Evolutionary conservation across 2,797 vertebrate species (phyloP), one percentile per base, ranked within the genome.

Genomic region (Semaprochilodus insignis): DNA sequence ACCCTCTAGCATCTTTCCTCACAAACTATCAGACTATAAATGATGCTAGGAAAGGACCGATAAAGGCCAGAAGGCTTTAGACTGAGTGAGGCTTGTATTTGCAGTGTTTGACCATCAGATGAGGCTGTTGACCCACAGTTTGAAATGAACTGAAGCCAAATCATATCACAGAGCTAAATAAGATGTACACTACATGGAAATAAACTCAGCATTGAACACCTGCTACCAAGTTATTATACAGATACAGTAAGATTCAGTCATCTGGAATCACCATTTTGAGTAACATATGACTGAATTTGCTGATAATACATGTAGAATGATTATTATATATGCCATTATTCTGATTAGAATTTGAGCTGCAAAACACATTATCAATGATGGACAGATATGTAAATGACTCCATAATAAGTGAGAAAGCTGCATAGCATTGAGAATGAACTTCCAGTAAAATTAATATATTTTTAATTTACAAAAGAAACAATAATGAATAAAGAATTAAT

Each of bases 41-140:
- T 66, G 63, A 54, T 34, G 36, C 44, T 44, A 16, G 31, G 54
- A n/a, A 52, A 40, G 44, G 63, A 79, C 27, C n/a, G 54, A 74
- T 70, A 52, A 62, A 27, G 60, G 77, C 60, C 31, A 52, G 72
- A 74, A 36, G 72, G 54, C 72, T 57, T 27, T 15, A 19, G 71
- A 74, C 27, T 14, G 21, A 3, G 15, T 7, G 77, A 63, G 63
- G 60, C 79, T 69, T 90, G 90, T 76, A 48, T 78, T 86, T 88
- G 79, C 81, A 88, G n/a, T 72, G 59, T 48, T n/a, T 79, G 62
- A 76, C 89, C 91, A 92, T 87, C 85, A 93, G 93, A 89, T 89
- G 90, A 91, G 66, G 89, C 87, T 84, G 66, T 90, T 83, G 84
- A 82, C 80, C 83, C 70, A 75, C 62, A 55, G 75, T 74, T 31